These are phyloP conservation scores for Julus scandinavius DNA, from an alignment of 2,888 invertebrate genomes.

Conservation along the genomic window DNA sequence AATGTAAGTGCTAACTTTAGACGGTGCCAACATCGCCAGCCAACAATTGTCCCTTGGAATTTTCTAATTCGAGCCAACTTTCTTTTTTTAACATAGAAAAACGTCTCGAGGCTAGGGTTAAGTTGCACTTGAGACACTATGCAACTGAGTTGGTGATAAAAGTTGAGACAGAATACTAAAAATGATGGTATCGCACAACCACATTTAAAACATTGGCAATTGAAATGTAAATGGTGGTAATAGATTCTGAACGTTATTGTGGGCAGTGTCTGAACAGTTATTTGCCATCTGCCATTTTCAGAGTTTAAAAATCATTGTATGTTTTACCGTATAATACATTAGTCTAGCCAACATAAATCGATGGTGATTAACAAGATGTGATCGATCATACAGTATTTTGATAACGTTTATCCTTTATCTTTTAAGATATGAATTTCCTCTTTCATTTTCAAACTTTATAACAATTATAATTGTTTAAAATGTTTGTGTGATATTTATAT, in stretches of 20 bases:
- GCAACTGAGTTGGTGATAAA: background rate
- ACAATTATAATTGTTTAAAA: too few relatives aligned
- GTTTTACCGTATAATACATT: too few relatives aligned
- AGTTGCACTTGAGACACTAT: background rate
- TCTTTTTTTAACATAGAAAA: background rate
- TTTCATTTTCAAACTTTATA: too few relatives aligned
- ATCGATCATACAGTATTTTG: too few relatives aligned
- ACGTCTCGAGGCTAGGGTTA: constrained; percentile 3
- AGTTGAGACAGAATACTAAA: background rate
- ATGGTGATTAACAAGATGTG: too few relatives aligned
- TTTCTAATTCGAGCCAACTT: constrained; percentile 4
- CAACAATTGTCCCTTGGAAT: constrained; percentile 29
- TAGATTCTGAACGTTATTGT: background rate
- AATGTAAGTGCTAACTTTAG: constrained; percentile 3
- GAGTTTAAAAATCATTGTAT: too few relatives aligned
- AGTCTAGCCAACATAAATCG: too few relatives aligned
- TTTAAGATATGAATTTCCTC: too few relatives aligned
- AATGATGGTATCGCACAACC: background rate
- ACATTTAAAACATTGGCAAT: background rate
- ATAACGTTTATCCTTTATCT: too few relatives aligned
- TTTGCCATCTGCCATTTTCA: too few relatives aligned
- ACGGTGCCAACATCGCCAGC: background rate
- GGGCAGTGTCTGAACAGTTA: too few relatives aligned
- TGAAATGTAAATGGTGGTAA: background rate
- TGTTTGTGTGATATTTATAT: too few relatives aligned